Percentiles rank a stretch among this genome's conserved stretches.
phyloP scores from a whole-genome alignment of 2,113 vertebrate species.

The Microcebus lehilahytsara region DNA sequence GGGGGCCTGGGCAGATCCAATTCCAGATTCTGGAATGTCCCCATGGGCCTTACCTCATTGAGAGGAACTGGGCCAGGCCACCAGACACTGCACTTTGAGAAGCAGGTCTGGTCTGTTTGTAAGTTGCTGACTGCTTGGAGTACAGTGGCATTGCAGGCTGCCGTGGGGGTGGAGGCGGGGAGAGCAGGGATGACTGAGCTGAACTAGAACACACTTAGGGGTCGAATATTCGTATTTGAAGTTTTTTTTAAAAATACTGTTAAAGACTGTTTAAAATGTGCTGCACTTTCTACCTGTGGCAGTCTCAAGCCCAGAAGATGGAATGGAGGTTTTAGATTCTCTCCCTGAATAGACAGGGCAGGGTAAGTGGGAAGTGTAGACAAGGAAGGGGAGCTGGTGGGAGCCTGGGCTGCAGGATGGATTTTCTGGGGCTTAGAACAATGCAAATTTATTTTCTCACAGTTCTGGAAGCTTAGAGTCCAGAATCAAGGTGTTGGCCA shows the following conservation, averaged over 20 bases:
- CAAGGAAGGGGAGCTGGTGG: background rate
- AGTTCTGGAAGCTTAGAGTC: background rate
- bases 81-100: background rate
- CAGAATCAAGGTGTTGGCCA: too few relatives aligned
- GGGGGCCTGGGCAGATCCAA: background rate
- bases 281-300: background rate
- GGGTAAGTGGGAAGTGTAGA: background rate
- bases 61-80: conserved; percentile 50
- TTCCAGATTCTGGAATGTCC: conserved; percentile 39
- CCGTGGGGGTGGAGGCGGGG: background rate
- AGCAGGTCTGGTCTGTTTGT: background rate
- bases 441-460: background rate
- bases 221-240: background rate
- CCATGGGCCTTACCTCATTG: conserved; percentile 9
- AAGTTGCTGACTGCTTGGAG: background rate
- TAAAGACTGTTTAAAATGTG: background rate
- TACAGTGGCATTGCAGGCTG: background rate
- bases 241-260: background rate
- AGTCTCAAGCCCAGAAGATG: background rate
- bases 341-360: background rate
- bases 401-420: background rate
- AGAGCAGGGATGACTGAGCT: background rate
- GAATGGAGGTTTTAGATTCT: background rate
- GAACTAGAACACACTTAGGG: background rate
- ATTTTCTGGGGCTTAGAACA: background rate